These are phyloP conservation scores for Temnothorax unifasciatus DNA, from an alignment of 2,888 invertebrate genomes.

Conservation along the genomic window DNA sequence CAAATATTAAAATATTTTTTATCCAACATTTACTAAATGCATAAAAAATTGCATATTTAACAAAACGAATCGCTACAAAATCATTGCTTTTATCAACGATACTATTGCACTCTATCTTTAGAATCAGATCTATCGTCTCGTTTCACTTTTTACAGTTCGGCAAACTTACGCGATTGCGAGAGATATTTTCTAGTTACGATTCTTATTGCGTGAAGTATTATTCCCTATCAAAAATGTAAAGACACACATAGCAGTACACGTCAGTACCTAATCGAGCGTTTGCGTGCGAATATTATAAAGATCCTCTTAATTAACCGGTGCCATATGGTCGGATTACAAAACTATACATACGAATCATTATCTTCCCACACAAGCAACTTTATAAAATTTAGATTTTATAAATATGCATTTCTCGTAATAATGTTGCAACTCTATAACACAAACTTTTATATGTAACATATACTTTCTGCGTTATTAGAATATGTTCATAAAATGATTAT, in stretches of 20 bases:
- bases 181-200: conserved; percentile 38
- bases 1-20: not conserved
- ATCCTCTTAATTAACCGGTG: conserved; percentile 18
- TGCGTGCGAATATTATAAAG: not conserved
- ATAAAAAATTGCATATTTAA: conserved; percentile 16
- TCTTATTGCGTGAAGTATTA: conserved; percentile 25
- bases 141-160: conserved; percentile 51
- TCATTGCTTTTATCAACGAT: not conserved
- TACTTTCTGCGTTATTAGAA: not conserved
- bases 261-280: not conserved
- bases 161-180: conserved; percentile 30
- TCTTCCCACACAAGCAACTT: not conserved
- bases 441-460: not conserved
- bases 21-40: not conserved
- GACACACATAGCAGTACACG: not conserved
- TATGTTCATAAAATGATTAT: not conserved
- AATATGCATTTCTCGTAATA: not conserved
- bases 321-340: not conserved
- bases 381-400: conserved; percentile 3
- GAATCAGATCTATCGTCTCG: not conserved
- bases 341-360: conserved; percentile 15
- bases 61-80: not conserved
- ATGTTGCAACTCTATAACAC: not conserved
- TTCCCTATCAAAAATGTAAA: not conserved
- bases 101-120: not conserved